Percentiles rank a stretch among this genome's conserved stretches.
phyloP scores from a whole-genome alignment of 1,140 invertebrate genomes.

The Platyscapa corneri region DNA sequence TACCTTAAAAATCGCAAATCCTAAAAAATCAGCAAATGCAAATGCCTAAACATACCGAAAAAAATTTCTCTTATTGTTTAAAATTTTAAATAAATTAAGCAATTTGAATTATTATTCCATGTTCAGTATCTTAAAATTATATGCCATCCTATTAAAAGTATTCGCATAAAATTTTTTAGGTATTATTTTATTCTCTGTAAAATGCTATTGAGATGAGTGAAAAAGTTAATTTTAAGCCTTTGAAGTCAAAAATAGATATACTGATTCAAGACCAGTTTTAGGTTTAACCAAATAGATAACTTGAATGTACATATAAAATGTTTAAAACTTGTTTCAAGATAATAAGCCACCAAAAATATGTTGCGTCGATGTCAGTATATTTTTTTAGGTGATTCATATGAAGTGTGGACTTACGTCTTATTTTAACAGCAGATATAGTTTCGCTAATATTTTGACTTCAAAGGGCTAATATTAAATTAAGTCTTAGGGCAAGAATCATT shows the following conservation, averaged over 20 bases:
- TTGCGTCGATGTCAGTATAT: not conserved
- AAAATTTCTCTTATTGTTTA: not conserved
- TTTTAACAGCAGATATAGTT: not conserved
- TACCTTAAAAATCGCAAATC: not conserved
- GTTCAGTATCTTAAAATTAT: not conserved
- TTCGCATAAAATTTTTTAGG: not conserved
- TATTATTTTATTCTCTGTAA: slow-evolving; percentile 8
- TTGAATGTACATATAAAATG: not conserved
- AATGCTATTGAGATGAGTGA: not conserved
- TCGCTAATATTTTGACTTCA: slow-evolving; percentile 21
- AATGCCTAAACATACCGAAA: not conserved
- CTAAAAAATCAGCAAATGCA: not conserved
- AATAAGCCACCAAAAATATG: not conserved
- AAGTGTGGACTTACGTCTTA: not conserved
- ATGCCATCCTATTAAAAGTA: not conserved
- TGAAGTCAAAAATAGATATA: slow-evolving; percentile 24
- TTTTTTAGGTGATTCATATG: not conserved
- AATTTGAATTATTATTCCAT: not conserved
- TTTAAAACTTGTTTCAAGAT: not conserved
- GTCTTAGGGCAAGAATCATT: not conserved
- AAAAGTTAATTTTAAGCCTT: slow-evolving; percentile 25
- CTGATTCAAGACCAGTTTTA: not conserved
- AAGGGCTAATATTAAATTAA: slow-evolving; percentile 25
- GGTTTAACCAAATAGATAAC: not conserved
- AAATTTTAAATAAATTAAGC: not conserved